Evolutionary conservation across 2,113 vertebrate species (phyloP).

Genomic region (Epinephelus cyanopodus): DNA sequence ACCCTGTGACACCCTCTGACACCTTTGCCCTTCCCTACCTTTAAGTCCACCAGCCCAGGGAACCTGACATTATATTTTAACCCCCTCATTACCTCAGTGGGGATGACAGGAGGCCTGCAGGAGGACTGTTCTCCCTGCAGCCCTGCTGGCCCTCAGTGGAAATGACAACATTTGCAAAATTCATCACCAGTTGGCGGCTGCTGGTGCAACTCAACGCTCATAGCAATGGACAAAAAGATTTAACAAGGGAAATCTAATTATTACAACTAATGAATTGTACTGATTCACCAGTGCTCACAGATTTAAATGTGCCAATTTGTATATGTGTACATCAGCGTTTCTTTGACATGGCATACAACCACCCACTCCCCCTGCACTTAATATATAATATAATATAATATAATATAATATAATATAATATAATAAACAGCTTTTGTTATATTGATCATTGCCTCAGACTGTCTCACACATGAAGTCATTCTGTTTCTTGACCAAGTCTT

Average conservation of each 20-base stretch:
- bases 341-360: not conserved
- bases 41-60: conserved; percentile 39
- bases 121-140: not conserved
- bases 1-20: conserved; percentile 10
- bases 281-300: not conserved
- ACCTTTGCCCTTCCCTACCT: conserved; percentile 50
- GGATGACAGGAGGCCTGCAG: not conserved
- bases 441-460: conserved; percentile 10
- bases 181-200: conserved; percentile 23
- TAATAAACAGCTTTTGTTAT: not conserved
- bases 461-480: conserved; percentile 30
- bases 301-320: not conserved
- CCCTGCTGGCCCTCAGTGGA: conserved; percentile 9
- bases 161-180: conserved; percentile 42
- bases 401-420: not conserved
- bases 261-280: not conserved
- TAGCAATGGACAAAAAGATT: not conserved
- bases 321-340: not conserved
- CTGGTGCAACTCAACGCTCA: not conserved
- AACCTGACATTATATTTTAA: conserved; percentile 59
- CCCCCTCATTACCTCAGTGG: conserved; percentile 36
- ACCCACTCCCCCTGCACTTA: not conserved
- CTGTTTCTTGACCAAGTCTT: conserved; percentile 46
- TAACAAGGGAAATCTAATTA: not conserved
- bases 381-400: not conserved